Evolutionary conservation across 2,797 vertebrate species (phyloP).

Genomic region (Aeoliscus strigatus): DNA sequence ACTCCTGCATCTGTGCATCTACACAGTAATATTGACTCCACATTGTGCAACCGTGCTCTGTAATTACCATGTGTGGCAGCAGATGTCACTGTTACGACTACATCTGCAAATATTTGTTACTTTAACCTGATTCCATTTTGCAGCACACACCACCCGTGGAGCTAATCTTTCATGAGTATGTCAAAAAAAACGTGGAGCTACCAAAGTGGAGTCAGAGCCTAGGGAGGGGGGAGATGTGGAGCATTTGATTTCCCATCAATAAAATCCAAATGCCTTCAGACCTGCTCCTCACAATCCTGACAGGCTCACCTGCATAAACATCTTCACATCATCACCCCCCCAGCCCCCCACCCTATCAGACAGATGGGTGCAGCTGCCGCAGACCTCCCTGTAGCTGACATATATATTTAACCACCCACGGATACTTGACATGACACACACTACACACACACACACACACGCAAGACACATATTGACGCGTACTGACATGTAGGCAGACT

Average conservation of each 20-base stretch:
- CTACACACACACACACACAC: slow-evolving; percentile 13
- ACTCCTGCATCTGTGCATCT: no score
- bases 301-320: slow-evolving; percentile 40
- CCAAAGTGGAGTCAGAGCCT: slow-evolving; percentile 5
- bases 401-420: slow-evolving; percentile 63
- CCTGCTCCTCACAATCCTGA: slow-evolving; percentile 33
- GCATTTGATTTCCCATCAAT: slow-evolving; percentile 52
- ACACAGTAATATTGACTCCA: no score
- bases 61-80: no score
- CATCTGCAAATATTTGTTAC: slow-evolving; percentile 21
- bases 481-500: slow-evolving; percentile 27
- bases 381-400: slow-evolving; percentile 49
- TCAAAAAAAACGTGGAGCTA: slow-evolving; percentile 27
- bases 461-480: slow-evolving; percentile 35
- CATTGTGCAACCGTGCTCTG: no score
- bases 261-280: slow-evolving; percentile 47
- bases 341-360: slow-evolving; percentile 37
- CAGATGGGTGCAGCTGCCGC: slow-evolving; percentile 53
- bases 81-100: slow-evolving; percentile 3
- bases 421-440: slow-evolving; percentile 27
- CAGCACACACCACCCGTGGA: slow-evolving; percentile 18
- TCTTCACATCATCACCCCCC: slow-evolving; percentile 43
- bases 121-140: slow-evolving; percentile 22
- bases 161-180: slow-evolving; percentile 21
- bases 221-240: slow-evolving; percentile 13